Percentiles rank a stretch among this genome's conserved stretches.
These are phyloP conservation scores for Harpagoxenus sublaevis DNA, from an alignment of 2,888 invertebrate genomes.

Conservation along the genomic window DNA sequence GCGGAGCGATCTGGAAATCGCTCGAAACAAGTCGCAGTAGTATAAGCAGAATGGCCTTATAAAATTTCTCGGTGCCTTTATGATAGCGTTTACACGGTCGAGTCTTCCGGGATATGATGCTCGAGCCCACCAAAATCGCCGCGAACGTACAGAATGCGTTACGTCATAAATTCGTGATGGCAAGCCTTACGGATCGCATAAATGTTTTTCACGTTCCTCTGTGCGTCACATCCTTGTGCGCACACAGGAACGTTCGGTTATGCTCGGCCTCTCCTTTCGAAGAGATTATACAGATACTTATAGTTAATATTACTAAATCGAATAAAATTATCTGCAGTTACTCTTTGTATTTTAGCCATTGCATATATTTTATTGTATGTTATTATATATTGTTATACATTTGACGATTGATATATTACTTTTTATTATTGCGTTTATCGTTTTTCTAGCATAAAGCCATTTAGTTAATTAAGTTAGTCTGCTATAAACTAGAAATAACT, in stretches of 20 bases:
- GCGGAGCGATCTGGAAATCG: conserved; percentile 9
- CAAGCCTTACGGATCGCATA: conserved; percentile 16
- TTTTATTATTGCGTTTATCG: neutral
- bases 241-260: neutral
- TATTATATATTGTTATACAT: neutral
- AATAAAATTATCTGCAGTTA: neutral
- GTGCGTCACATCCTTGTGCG: neutral
- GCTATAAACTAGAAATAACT: neutral
- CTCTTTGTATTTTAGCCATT: neutral
- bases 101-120: conserved; percentile 42
- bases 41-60: conserved; percentile 56
- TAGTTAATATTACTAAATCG: neutral
- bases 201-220: conserved; percentile 4
- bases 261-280: neutral
- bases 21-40: conserved; percentile 5
- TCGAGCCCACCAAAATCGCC: conserved; percentile 30
- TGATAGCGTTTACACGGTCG: conserved; percentile 56
- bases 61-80: conserved; percentile 65
- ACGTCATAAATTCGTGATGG: conserved; percentile 16
- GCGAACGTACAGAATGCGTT: conserved; percentile 23
- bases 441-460: neutral
- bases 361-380: neutral
- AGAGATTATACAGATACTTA: conserved; percentile 20
- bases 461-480: neutral
- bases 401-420: neutral